Percentiles rank a stretch among this genome's conserved stretches.
phyloP scores from a whole-genome alignment of 2,113 vertebrate species.

The Labeo catla region DNA sequence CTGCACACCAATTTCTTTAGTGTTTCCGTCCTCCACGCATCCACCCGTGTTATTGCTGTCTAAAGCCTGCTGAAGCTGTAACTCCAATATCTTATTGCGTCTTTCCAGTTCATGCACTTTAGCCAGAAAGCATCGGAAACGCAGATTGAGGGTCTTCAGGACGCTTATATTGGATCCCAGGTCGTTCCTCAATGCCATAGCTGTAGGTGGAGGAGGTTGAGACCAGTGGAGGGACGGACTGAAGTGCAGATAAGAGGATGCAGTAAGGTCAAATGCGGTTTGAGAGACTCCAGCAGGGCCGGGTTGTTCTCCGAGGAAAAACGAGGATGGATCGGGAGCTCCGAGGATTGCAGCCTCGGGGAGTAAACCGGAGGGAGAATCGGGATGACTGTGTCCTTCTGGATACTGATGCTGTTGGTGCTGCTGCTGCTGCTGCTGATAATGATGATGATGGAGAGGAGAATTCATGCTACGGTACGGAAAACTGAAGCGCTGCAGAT shows the following conservation, averaged over 20 bases:
- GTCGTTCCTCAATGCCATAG: slow-evolving; percentile 95
- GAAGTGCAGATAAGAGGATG: slow-evolving; percentile 54
- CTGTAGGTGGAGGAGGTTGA: slow-evolving; percentile 79
- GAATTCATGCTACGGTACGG: slow-evolving; percentile 88
- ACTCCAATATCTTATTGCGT: slow-evolving; percentile 91
- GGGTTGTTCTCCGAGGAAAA: slow-evolving; percentile 67
- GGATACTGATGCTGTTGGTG: slow-evolving; percentile 58
- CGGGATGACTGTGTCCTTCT: slow-evolving; percentile 68
- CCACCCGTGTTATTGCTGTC: slow-evolving; percentile 75
- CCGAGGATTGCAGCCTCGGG: slow-evolving; percentile 67
- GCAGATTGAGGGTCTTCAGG: slow-evolving; percentile 92
- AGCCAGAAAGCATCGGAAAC: slow-evolving; percentile 94
- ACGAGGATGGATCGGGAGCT: slow-evolving; percentile 65
- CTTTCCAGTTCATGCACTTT: slow-evolving; percentile 96
- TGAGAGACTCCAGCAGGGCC: slow-evolving; percentile 59
- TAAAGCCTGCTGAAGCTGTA: slow-evolving; percentile 91
- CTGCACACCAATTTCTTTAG: slow-evolving; percentile 87
- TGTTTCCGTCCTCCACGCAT: slow-evolving; percentile 63
- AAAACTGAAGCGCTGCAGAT: slow-evolving; percentile 82
- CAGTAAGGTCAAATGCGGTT: slow-evolving; percentile 65
- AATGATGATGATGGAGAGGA: slow-evolving; percentile 75
- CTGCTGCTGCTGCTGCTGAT: slow-evolving; percentile 50
- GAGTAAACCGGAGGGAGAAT: slow-evolving; percentile 77
- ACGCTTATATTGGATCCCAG: slow-evolving; percentile 96
- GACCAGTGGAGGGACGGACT: slow-evolving; percentile 60